These are phyloP conservation scores for Oxycera nigricornis DNA, from an alignment of 2,888 invertebrate genomes.

Conservation along the genomic window DNA sequence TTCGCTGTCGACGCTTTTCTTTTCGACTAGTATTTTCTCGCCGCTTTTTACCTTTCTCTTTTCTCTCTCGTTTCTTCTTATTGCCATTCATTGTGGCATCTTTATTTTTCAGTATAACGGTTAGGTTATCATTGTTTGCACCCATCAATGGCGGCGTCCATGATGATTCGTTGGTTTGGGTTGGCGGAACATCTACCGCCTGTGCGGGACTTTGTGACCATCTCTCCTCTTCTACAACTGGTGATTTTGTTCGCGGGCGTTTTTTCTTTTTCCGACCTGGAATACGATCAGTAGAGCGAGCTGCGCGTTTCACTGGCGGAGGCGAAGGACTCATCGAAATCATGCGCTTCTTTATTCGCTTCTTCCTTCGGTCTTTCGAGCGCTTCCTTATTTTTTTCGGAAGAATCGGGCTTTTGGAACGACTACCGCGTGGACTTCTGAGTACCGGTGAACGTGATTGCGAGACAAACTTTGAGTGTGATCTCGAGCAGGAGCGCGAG, in stretches of 20 bases:
- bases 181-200: conserved; percentile 48
- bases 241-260: conserved; percentile 49
- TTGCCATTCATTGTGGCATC: conserved; percentile 54
- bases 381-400: conserved; percentile 36
- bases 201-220: conserved; percentile 64
- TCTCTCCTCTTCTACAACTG: conserved; percentile 55
- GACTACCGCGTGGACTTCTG: conserved; percentile 34
- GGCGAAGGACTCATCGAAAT: conserved; percentile 41
- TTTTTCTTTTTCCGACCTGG: conserved; percentile 51
- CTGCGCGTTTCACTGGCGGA: conserved; percentile 8
- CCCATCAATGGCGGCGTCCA: conserved; percentile 70
- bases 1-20: conserved; percentile 58
- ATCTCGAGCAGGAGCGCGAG: background rate
- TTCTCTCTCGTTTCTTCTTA: conserved; percentile 59
- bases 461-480: conserved; percentile 6
- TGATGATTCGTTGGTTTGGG: conserved; percentile 55
- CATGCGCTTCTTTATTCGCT: conserved; percentile 44
- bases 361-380: conserved; percentile 46
- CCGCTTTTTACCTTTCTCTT: conserved; percentile 63
- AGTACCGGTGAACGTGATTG: conserved; percentile 46
- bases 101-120: conserved; percentile 68
- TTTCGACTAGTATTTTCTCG: conserved; percentile 61
- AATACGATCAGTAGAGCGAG: conserved; percentile 51
- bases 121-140: conserved; percentile 65
- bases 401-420: conserved; percentile 31